phyloP scores from a whole-genome alignment of 2,888 invertebrate genomes.

The Cacoxenus indagator region DNA sequence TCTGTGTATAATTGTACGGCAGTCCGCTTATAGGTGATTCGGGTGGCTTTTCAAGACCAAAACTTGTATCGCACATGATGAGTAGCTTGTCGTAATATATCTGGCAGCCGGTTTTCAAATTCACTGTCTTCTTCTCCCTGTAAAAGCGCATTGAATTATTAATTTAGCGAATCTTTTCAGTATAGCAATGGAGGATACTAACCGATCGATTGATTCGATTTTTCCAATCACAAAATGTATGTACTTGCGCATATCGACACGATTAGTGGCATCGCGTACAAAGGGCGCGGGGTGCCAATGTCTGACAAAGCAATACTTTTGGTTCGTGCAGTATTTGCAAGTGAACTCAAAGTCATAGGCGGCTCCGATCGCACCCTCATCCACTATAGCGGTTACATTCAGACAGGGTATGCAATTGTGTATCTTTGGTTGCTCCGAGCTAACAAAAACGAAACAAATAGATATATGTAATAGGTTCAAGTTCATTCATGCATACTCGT shows the following conservation, averaged over 20 bases:
- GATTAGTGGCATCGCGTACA: slow-evolving; percentile 48
- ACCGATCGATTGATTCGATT: slow-evolving; percentile 50
- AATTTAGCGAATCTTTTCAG: too few species aligned
- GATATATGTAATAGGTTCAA: too few species aligned
- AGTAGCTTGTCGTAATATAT: slow-evolving; percentile 55
- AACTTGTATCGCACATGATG: slow-evolving; percentile 44
- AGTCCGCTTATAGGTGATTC: neutral
- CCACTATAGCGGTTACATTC: slow-evolving; percentile 53
- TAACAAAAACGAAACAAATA: neutral
- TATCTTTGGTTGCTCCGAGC: slow-evolving; percentile 23
- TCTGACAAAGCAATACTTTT: slow-evolving; percentile 45
- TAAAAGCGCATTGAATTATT: too few species aligned
- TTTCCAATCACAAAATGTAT: slow-evolving; percentile 51
- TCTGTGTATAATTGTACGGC: slow-evolving; percentile 54
- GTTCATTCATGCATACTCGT: slow-evolving; percentile 42
- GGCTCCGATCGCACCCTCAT: slow-evolving; percentile 50
- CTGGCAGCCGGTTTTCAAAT: slow-evolving; percentile 45
- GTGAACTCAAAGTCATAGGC: slow-evolving; percentile 48
- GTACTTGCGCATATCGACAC: slow-evolving; percentile 56
- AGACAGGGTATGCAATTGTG: slow-evolving; percentile 49
- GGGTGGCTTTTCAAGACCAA: slow-evolving; percentile 32
- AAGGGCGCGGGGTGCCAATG: slow-evolving; percentile 43
- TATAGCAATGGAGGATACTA: neutral
- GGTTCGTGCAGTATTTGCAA: slow-evolving; percentile 40
- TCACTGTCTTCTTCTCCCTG: slow-evolving; percentile 43